Conservation (phyloP, 30 jellyfish, hydroid and myxozoan genomes). For the Cassiopea andromeda region DNA sequence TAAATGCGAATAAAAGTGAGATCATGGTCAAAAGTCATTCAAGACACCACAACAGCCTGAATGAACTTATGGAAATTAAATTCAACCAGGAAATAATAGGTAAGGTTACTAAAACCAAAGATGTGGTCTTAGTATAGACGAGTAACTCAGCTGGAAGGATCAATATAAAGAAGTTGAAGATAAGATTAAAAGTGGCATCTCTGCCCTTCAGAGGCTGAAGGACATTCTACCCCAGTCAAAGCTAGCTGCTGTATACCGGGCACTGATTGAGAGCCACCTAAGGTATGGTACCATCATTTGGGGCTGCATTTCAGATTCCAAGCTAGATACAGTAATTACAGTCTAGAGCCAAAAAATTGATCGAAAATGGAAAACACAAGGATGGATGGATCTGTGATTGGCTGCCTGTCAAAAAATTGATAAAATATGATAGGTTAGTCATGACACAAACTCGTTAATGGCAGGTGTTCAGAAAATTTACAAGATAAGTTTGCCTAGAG, state of each 20-base stretch:
- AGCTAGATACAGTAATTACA: background rate
- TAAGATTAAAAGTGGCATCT: slow-evolving; percentile 21
- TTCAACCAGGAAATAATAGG: slow-evolving; percentile 17
- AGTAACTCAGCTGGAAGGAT: slow-evolving; percentile 29
- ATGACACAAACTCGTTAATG: background rate
- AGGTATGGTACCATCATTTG: slow-evolving; percentile 4
- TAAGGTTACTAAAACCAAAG: slow-evolving; percentile 31
- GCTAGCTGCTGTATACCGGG: slow-evolving; percentile 19
- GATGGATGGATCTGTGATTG: background rate
- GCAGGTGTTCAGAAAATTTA: background rate
- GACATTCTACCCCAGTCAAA: slow-evolving; percentile 38
- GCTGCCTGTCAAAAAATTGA: background rate
- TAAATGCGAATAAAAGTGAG: background rate
- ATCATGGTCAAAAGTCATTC: background rate
- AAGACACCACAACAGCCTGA: slow-evolving; percentile 5
- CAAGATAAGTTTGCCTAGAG: background rate
- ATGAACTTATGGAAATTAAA: slow-evolving; percentile 7
- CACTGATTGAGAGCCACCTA: background rate
- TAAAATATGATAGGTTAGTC: background rate
- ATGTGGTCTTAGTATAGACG: slow-evolving; percentile 25
- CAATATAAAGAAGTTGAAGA: slow-evolving; percentile 6
- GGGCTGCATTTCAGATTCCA: background rate
- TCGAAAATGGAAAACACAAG: background rate
- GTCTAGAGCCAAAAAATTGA: background rate
- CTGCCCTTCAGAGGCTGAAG: slow-evolving; percentile 16